Conservation (phyloP, 2,888 invertebrate genomes). For the Tridacna crocea region DNA sequence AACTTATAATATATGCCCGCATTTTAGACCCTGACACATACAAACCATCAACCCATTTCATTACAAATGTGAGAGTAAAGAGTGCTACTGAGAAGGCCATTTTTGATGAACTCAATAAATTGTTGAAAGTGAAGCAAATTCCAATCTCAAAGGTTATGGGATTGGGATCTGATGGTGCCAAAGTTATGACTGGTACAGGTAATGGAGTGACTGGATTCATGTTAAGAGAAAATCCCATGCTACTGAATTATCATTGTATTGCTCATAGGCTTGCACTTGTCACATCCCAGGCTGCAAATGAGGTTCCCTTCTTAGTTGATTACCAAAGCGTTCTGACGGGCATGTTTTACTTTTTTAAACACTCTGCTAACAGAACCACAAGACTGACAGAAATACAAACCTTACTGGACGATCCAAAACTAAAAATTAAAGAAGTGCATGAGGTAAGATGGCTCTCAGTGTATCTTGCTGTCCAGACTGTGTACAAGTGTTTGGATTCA, state of each 20-base stretch:
- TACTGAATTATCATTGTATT: slow-evolving; percentile 40
- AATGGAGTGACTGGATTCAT: slow-evolving; percentile 31
- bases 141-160: slow-evolving; percentile 13
- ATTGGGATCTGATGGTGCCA: slow-evolving; percentile 5
- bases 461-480: slow-evolving; percentile 38
- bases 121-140: not conserved
- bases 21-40: slow-evolving; percentile 18
- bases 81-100: slow-evolving; percentile 17
- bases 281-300: slow-evolving; percentile 33
- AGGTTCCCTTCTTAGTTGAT: slow-evolving; percentile 18
- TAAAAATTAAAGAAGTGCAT: slow-evolving; percentile 44
- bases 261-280: slow-evolving; percentile 32
- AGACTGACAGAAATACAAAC: slow-evolving; percentile 20
- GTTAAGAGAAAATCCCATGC: slow-evolving; percentile 24
- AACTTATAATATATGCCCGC: slow-evolving; percentile 25
- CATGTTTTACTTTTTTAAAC: slow-evolving; percentile 32
- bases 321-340: slow-evolving; percentile 31
- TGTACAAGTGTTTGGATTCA: slow-evolving; percentile 23
- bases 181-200: slow-evolving; percentile 36
- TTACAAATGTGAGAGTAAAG: slow-evolving; percentile 20
- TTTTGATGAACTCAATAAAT: not conserved
- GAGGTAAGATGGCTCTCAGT: slow-evolving; percentile 35
- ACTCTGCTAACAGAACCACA: slow-evolving; percentile 22
- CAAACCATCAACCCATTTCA: slow-evolving; percentile 19
- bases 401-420: slow-evolving; percentile 28